Percentiles rank a stretch among this genome's conserved stretches.
phyloP scores from a whole-genome alignment of 2,113 vertebrate species.

The Neolamprologus modestus region DNA sequence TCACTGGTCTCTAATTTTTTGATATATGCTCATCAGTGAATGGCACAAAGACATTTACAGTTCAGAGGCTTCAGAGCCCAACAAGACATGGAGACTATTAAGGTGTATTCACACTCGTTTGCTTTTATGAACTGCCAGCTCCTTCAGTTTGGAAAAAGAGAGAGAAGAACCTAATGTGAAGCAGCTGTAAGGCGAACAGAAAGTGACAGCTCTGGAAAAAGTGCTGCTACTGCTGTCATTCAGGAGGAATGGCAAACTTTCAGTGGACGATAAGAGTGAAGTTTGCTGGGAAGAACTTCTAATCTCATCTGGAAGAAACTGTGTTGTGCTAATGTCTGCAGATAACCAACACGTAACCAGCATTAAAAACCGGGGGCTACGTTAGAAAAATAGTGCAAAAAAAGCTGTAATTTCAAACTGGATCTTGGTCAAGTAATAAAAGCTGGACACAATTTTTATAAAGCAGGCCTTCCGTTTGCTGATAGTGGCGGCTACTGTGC shows the following conservation, averaged over 20 bases:
- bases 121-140: slow-evolving; percentile 30
- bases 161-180: neutral
- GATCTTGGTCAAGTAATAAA: neutral
- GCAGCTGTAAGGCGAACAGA: slow-evolving; percentile 23
- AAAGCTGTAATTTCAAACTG: neutral
- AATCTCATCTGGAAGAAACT: neutral
- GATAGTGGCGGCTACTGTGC: neutral
- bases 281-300: neutral
- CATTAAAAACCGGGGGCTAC: neutral
- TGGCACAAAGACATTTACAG: slow-evolving; percentile 2
- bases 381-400: neutral
- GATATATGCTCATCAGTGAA: neutral
- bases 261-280: neutral
- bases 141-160: neutral
- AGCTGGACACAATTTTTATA: neutral
- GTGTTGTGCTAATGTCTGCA: neutral
- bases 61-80: neutral
- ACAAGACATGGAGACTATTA: slow-evolving; percentile 25
- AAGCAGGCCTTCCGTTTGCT: neutral
- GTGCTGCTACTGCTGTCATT: neutral
- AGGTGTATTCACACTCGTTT: neutral
- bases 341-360: neutral
- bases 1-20: neutral
- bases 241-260: neutral
- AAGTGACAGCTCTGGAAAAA: slow-evolving; percentile 28